A percentile compares a stretch with the other conserved stretches of the same genome.
phyloP scores from a whole-genome alignment of 30 jellyfish, hydroid and myxozoan genomes.

The Turritopsis rubra region DNA sequence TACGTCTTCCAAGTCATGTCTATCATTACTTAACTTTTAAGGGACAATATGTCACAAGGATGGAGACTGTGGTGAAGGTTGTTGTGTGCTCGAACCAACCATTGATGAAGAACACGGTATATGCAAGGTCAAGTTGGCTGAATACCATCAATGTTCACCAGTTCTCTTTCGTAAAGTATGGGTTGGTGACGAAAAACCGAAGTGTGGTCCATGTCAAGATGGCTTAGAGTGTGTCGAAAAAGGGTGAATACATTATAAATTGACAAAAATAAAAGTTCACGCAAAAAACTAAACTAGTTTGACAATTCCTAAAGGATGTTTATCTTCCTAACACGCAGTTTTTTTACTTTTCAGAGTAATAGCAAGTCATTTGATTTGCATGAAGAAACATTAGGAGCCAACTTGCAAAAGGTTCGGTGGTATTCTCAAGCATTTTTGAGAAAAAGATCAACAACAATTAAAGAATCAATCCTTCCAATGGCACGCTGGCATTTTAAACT shows the following conservation, averaged over 20 bases:
- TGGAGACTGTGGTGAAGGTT: constrained; percentile 79
- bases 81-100: constrained; percentile 96
- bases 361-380: constrained; percentile 74
- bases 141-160: constrained; percentile 91
- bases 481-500: background rate
- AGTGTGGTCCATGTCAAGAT: constrained; percentile 96
- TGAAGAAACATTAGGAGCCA: constrained; percentile 52
- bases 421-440: too few relatives aligned
- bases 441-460: background rate
- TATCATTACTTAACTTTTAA: constrained; percentile 23
- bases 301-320: too few relatives aligned
- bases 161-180: constrained; percentile 79
- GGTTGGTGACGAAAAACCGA: constrained; percentile 81
- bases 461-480: background rate
- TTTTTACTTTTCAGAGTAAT: constrained; percentile 35
- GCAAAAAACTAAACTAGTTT: too few relatives aligned
- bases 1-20: too few relatives aligned
- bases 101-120: constrained; percentile 64
- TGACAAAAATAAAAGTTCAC: background rate
- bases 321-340: too few relatives aligned
- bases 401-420: too few relatives aligned
- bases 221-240: constrained; percentile 78
- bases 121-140: constrained; percentile 79
- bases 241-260: constrained; percentile 47
- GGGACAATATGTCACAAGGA: constrained; percentile 91